Percentiles rank a stretch among this genome's conserved stretches.
Conservation (phyloP, 2,888 invertebrate genomes). For the Lingula anatina region DNA sequence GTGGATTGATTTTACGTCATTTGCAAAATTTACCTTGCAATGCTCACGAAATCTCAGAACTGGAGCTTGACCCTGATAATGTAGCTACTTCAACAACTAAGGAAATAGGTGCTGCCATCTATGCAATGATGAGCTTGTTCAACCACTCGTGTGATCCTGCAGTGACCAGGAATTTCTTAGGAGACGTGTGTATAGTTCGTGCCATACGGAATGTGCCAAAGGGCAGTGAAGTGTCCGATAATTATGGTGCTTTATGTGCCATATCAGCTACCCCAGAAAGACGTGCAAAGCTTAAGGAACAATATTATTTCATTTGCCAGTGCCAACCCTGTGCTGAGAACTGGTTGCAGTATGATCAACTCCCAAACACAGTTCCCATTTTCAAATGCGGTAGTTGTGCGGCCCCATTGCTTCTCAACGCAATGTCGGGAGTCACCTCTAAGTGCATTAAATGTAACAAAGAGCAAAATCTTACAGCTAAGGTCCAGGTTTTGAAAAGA, state of each 20-base stretch:
- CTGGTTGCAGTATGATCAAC: slow-evolving; percentile 41
- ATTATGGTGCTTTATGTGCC: slow-evolving; percentile 60
- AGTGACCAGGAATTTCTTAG: slow-evolving; percentile 70
- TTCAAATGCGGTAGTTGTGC: slow-evolving; percentile 37
- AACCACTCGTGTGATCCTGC: slow-evolving; percentile 89
- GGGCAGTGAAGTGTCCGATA: slow-evolving; percentile 74
- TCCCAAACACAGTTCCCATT: slow-evolving; percentile 27
- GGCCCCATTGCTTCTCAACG: slow-evolving; percentile 16
- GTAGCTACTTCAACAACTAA: slow-evolving; percentile 46
- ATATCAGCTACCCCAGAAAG: slow-evolving; percentile 57
- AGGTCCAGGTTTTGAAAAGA: slow-evolving; percentile 21
- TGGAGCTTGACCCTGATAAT: slow-evolving; percentile 32
- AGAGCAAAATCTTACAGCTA: slow-evolving; percentile 21
- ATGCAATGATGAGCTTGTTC: slow-evolving; percentile 81
- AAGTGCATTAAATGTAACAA: slow-evolving; percentile 22
- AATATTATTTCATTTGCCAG: slow-evolving; percentile 74
- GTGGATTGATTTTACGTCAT: slow-evolving; percentile 68
- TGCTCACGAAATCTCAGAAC: slow-evolving; percentile 68
- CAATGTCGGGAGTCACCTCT: background rate
- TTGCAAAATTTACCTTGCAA: slow-evolving; percentile 79
- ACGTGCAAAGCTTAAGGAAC: slow-evolving; percentile 61
- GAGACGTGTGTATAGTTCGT: slow-evolving; percentile 66
- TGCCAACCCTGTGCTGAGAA: slow-evolving; percentile 65
- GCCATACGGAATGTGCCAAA: slow-evolving; percentile 62
- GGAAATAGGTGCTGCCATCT: slow-evolving; percentile 74